Base-by-base conservation (phyloP, 2,113 vertebrate species). In the Cyphomyrus plagiostoma region DNA sequence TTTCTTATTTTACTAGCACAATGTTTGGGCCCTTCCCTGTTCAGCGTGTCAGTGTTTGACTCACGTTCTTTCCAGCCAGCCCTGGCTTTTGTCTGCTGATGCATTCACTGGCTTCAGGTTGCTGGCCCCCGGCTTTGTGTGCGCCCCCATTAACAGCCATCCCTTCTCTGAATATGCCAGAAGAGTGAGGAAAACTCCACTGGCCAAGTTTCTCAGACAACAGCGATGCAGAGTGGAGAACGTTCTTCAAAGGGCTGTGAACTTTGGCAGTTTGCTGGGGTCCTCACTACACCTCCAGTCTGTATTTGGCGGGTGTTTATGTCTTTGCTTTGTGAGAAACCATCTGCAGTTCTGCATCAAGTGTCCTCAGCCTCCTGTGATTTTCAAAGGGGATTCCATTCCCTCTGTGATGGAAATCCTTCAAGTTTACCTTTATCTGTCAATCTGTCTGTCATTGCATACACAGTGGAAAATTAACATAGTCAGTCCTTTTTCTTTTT, bases 31-130 rank as follows among this genome's bases (percentile, higher is more conserved):
- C 88, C n/a, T 39, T 77, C 26, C 13, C 70, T 39, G 30, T 39
- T 19, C 30, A 39, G 11, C 30, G 35, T 77, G 30, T 39, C 70
- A 77, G 11, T 17, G 70, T 77, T 39, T 39, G 70, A 77, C 91
- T 89, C 23, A 86, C 88, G 90, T 93, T 83, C 93, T 92, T 89
- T 90, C 84, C 49, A 85, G 46, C 50, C 49, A 90, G 92, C 92
- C 94, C 93, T 89, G 91, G 48, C 92, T 92, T 93, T 94, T 93
- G 92, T 94, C 52, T 89, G 77, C 77, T 53, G 50, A 42, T 83
- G 35, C 77, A 74, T 89, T 74, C 49, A 46, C 8, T 89, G 35
- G 70, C 26, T 39, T 50, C 46, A 62, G 30, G 35, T 77, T 88
- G 80, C 88, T 91, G 80, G 70, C 83, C 30, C 35, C 45, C 46